Percentiles rank a stretch among this genome's conserved stretches.
Conservation (phyloP, 2,113 vertebrate genomes). For the Pogonocichla stellata region DNA sequence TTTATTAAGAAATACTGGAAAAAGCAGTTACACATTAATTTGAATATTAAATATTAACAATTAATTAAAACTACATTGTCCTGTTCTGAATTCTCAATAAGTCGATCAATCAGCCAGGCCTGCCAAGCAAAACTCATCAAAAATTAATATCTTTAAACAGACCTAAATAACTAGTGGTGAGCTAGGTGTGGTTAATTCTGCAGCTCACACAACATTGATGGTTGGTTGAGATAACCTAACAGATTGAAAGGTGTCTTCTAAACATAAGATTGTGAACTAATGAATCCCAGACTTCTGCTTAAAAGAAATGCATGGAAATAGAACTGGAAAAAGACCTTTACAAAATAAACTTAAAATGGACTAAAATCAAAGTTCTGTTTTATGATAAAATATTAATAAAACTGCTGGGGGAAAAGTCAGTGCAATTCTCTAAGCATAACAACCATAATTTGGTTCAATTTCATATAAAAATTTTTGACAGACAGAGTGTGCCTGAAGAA, state of each 20-base stretch:
- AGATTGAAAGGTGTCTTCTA: not conserved
- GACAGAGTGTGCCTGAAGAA: not conserved
- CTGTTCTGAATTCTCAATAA: not conserved
- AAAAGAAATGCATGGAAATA: not conserved
- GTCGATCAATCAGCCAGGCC: not conserved
- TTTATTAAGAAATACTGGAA: not conserved
- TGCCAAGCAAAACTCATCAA: not conserved
- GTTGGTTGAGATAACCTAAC: not conserved
- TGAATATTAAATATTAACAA: not conserved
- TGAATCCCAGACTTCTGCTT: not conserved
- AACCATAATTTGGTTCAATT: not conserved
- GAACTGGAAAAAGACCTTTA: not conserved
- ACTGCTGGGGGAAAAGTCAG: not conserved
- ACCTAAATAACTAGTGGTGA: not conserved
- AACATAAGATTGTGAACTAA: not conserved
- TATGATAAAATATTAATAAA: not conserved
- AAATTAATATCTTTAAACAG: not conserved
- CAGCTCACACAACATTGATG: rapidly evolving
- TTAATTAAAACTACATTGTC: not conserved
- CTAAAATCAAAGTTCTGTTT: not conserved
- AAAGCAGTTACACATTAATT: not conserved
- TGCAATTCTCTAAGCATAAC: not conserved
- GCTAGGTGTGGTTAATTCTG: not conserved
- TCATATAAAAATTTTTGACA: not conserved
- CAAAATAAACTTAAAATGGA: not conserved